Evolutionary conservation across 2,113 vertebrate genomes (phyloP).

Genomic region (Oncorhynchus masou): DNA sequence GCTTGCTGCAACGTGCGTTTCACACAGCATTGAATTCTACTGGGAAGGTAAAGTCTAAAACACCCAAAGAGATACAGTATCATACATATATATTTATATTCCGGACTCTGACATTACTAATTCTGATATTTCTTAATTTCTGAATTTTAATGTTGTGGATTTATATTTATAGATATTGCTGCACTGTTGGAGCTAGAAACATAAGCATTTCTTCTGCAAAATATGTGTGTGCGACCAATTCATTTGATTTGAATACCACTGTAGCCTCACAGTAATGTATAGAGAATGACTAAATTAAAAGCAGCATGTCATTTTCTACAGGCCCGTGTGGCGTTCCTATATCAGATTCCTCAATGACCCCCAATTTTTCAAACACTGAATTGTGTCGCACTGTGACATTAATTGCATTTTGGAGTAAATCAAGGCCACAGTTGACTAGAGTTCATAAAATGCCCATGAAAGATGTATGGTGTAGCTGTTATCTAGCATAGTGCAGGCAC

Average conservation of each 20-base stretch:
- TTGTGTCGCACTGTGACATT: neutral
- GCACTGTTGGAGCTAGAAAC: no score
- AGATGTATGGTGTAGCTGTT: neutral
- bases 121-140: no score
- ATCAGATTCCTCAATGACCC: conserved; percentile 9
- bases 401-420: conserved; percentile 13
- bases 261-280: neutral
- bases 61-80: neutral
- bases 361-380: conserved; percentile 17
- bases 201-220: no score
- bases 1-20: no score
- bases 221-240: no score
- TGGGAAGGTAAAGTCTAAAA: neutral
- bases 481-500: neutral
- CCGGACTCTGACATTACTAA: no score
- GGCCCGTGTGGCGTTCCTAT: neutral
- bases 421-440: conserved; percentile 13
- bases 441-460: neutral
- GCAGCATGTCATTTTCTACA: neutral
- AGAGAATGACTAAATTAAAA: neutral
- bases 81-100: neutral
- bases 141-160: no score
- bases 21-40: neutral
- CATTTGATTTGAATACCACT: no score
- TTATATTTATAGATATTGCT: no score